Evolutionary conservation across 37 sponge, comb jelly and placozoan genomes (phyloP).

Genomic region (Halisarca cf. caerulea): DNA sequence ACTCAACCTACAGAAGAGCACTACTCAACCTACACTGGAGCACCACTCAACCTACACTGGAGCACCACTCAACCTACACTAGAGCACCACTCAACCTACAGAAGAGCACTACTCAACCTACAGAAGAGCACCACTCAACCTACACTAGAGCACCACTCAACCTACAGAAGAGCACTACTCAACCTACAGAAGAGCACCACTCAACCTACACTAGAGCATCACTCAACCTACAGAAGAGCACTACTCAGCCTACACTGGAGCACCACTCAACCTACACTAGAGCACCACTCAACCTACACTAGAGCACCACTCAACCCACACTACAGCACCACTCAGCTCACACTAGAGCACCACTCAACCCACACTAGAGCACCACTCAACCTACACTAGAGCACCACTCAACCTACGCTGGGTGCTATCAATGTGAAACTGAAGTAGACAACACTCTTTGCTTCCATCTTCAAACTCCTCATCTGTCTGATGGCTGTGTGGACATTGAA

Average conservation of each 20-base stretch:
- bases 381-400: neutral
- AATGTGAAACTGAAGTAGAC: slow-evolving; percentile 93
- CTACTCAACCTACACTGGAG: slow-evolving; percentile 54
- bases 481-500: slow-evolving; percentile 76
- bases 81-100: slow-evolving; percentile 44
- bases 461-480: slow-evolving; percentile 60
- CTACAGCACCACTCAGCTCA: slow-evolving; percentile 44
- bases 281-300: slow-evolving; percentile 48
- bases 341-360: slow-evolving; percentile 47
- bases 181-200: too few relatives aligned
- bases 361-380: too few relatives aligned
- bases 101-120: too few relatives aligned
- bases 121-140: slow-evolving; percentile 21
- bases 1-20: slow-evolving; percentile 47
- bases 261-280: slow-evolving; percentile 53
- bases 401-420: slow-evolving; percentile 73
- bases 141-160: slow-evolving; percentile 45
- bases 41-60: slow-evolving; percentile 56
- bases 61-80: slow-evolving; percentile 48
- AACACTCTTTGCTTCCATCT: slow-evolving; percentile 31
- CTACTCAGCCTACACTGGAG: slow-evolving; percentile 54
- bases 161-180: too few relatives aligned
- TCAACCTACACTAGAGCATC: slow-evolving; percentile 54
- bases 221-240: slow-evolving; percentile 47
- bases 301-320: slow-evolving; percentile 42